Evolutionary conservation across 2,113 vertebrate species (phyloP).

Genomic region (Cromileptes altivelis): DNA sequence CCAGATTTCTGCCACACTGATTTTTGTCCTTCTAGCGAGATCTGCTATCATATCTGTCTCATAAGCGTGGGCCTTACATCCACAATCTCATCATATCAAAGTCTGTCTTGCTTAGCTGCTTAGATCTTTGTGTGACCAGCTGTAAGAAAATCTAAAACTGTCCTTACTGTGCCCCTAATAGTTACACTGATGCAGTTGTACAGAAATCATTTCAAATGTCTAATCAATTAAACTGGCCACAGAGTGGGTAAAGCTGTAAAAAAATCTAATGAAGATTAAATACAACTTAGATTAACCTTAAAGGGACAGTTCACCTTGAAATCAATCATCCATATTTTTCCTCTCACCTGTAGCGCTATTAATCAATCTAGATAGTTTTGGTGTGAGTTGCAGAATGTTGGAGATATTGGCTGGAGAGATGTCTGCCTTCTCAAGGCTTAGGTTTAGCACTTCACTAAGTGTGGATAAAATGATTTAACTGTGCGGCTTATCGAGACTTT

Average conservation of each 20-base stretch:
- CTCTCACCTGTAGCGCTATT: too few relatives aligned
- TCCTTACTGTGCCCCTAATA: neutral
- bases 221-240: neutral
- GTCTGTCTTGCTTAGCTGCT: neutral
- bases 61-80: neutral
- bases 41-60: neutral
- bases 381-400: too few relatives aligned
- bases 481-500: too few relatives aligned
- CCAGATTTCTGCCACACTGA: slow-evolving; percentile 6
- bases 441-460: too few relatives aligned
- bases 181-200: neutral
- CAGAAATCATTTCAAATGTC: neutral
- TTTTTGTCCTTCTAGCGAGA: neutral
- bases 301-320: too few relatives aligned
- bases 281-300: neutral
- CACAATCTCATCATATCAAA: slow-evolving; percentile 5
- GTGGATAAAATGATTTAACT: too few relatives aligned
- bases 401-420: too few relatives aligned
- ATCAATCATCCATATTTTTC: too few relatives aligned
- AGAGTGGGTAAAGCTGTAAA: neutral
- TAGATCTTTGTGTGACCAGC: neutral
- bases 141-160: neutral
- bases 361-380: too few relatives aligned
- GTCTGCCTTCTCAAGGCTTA: too few relatives aligned
- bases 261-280: neutral